A percentile compares a stretch with the other conserved stretches of the same genome.
phyloP scores from a whole-genome alignment of 2,888 invertebrate genomes.

The Celastrina argiolus region DNA sequence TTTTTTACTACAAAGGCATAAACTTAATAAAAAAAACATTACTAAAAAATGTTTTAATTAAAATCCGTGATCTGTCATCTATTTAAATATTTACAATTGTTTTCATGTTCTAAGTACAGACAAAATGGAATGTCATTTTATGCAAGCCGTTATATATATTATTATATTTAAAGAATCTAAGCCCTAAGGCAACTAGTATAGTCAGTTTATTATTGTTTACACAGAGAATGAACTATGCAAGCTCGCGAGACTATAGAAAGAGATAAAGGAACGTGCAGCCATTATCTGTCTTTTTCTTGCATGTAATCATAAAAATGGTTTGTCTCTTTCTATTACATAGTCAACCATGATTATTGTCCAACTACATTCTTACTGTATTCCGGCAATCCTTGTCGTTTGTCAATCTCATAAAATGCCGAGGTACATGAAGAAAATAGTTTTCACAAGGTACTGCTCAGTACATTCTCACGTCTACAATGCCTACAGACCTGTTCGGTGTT shows the following conservation, averaged over 20 bases:
- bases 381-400: background rate
- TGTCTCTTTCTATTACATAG: background rate
- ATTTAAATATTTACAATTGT: slow-evolving; percentile 62
- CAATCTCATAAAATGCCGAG: background rate
- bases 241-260: too few species aligned
- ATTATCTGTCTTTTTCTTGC: too few species aligned
- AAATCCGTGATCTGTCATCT: slow-evolving; percentile 67
- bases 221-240: background rate
- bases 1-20: background rate
- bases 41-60: slow-evolving; percentile 61
- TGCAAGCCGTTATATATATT: slow-evolving; percentile 18
- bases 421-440: background rate
- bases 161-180: background rate
- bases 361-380: background rate
- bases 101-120: slow-evolving; percentile 61
- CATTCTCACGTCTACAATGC: background rate
- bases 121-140: slow-evolving; percentile 42
- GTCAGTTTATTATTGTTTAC: too few species aligned
- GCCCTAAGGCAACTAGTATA: too few species aligned
- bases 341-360: background rate
- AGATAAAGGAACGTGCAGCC: too few species aligned
- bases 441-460: background rate
- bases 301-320: background rate
- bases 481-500: background rate
- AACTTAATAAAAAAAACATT: slow-evolving; percentile 13